These are phyloP conservation scores for Sebastes oblongus DNA, from an alignment of 2,797 vertebrate genomes.

Conservation along the genomic window DNA sequence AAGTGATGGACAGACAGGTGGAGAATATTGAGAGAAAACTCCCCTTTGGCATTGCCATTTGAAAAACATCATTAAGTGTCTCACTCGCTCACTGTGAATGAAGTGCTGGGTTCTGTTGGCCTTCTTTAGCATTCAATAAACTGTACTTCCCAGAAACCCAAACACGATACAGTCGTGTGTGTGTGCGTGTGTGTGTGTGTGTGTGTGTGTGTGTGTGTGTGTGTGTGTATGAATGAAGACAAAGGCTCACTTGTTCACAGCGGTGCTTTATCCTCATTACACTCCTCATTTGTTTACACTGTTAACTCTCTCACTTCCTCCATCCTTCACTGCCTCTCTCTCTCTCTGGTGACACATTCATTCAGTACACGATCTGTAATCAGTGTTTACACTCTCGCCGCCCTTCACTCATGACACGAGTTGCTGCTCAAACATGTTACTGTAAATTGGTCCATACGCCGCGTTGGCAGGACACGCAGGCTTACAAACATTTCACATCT, in stretches of 20 bases:
- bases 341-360: slow-evolving; percentile 42
- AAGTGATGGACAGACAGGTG: not conserved
- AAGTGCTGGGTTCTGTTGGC: slow-evolving; percentile 35
- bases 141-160: slow-evolving; percentile 36
- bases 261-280: slow-evolving; percentile 78
- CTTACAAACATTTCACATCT: slow-evolving; percentile 38
- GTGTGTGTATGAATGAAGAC: slow-evolving; percentile 61
- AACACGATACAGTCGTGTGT: slow-evolving; percentile 19
- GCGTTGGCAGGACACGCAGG: slow-evolving; percentile 19
- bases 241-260: slow-evolving; percentile 79
- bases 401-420: slow-evolving; percentile 49
- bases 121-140: slow-evolving; percentile 53
- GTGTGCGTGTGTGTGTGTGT: not conserved
- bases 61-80: slow-evolving; percentile 29
- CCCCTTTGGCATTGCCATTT: not conserved
- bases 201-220: not conserved
- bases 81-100: not conserved
- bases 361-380: slow-evolving; percentile 58
- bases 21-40: not conserved
- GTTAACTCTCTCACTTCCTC: slow-evolving; percentile 72
- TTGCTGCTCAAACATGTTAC: slow-evolving; percentile 53
- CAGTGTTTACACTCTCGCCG: slow-evolving; percentile 59
- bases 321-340: slow-evolving; percentile 53
- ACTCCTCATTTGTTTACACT: slow-evolving; percentile 78
- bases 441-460: slow-evolving; percentile 39